A percentile compares a stretch with the other conserved stretches of the same genome.
These are phyloP conservation scores for Diploptera punctata DNA, from an alignment of 2,888 invertebrate genomes.

Conservation along the genomic window DNA sequence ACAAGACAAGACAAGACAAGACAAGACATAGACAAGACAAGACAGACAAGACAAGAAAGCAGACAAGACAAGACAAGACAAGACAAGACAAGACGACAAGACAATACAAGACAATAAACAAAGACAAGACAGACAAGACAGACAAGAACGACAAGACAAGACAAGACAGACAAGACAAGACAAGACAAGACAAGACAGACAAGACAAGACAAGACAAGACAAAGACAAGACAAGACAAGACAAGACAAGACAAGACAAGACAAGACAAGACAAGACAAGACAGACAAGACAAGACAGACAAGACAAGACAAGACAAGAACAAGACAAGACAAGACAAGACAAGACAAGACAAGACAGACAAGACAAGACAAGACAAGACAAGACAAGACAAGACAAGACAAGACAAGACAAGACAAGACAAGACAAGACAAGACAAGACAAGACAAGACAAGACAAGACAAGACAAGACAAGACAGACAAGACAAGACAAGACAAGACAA, in stretches of 20 bases:
- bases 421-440: not conserved
- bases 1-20: not conserved
- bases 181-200: too few relatives aligned
- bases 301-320: too few relatives aligned
- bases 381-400: not conserved
- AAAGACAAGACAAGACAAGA: too few relatives aligned
- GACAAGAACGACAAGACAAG: not conserved
- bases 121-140: not conserved
- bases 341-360: not conserved
- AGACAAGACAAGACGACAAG: not conserved
- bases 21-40: not conserved
- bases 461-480: not conserved
- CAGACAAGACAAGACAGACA: too few relatives aligned
- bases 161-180: too few relatives aligned
- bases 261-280: not conserved
- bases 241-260: not conserved
- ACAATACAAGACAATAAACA: not conserved
- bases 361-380: too few relatives aligned
- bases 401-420: not conserved
- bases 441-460: not conserved
- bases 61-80: conserved; percentile 1
- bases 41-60: not conserved
- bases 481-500: not conserved
- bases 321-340: not conserved
- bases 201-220: too few relatives aligned